phyloP scores from a whole-genome alignment of 2,888 invertebrate genomes.

The Sturmia bella region DNA sequence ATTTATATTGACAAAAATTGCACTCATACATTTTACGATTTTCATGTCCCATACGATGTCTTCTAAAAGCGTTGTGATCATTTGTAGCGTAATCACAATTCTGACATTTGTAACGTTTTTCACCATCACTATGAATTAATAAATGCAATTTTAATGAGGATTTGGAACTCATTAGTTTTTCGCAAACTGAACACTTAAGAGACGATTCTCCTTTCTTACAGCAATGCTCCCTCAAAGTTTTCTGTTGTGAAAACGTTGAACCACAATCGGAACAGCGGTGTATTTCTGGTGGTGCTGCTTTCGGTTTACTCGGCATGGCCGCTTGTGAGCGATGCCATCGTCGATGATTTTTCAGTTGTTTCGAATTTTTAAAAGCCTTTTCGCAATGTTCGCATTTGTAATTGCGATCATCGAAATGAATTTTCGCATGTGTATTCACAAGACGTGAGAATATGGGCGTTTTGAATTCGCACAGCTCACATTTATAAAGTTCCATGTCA shows the following conservation, averaged over 20 bases:
- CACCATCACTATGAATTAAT: slow-evolving; percentile 75
- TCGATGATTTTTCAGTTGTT: slow-evolving; percentile 90
- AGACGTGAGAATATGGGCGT: slow-evolving; percentile 87
- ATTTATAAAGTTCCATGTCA: slow-evolving; percentile 90
- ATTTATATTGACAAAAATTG: slow-evolving; percentile 89
- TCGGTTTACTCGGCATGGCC: slow-evolving; percentile 7
- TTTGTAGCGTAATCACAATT: slow-evolving; percentile 88
- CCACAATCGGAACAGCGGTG: slow-evolving; percentile 82
- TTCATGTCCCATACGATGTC: slow-evolving; percentile 89
- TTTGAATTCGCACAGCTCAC: slow-evolving; percentile 89
- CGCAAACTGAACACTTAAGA: slow-evolving; percentile 83
- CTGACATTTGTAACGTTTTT: slow-evolving; percentile 87
- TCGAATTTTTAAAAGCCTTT: slow-evolving; percentile 90
- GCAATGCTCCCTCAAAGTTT: slow-evolving; percentile 83
- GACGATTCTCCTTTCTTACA: slow-evolving; percentile 81
- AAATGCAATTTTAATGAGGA: slow-evolving; percentile 84
- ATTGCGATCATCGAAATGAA: slow-evolving; percentile 86
- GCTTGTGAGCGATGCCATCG: slow-evolving; percentile 83
- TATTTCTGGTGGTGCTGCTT: slow-evolving; percentile 64
- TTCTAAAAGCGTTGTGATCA: slow-evolving; percentile 91
- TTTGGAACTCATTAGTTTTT: slow-evolving; percentile 79
- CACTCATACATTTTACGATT: slow-evolving; percentile 89
- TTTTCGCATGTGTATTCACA: slow-evolving; percentile 88
- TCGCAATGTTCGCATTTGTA: slow-evolving; percentile 86
- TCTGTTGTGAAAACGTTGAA: slow-evolving; percentile 78